Conservation (phyloP, 2,888 invertebrate species). For the Dasypogon diadema region DNA sequence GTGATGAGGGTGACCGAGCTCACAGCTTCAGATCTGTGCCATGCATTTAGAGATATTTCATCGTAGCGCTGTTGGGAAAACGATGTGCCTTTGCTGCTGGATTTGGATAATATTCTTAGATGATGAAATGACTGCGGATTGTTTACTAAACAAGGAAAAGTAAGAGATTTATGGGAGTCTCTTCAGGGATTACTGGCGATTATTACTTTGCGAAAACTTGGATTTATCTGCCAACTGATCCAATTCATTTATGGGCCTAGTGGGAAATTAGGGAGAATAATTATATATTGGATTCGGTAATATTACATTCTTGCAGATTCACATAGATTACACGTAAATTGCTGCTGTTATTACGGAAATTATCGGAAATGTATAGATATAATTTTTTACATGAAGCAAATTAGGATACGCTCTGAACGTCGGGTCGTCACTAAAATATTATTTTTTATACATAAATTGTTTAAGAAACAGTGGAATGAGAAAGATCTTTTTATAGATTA, state of each 20-base stretch:
- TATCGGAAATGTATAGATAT: too few relatives aligned
- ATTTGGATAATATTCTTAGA: background rate
- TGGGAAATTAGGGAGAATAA: slow-evolving; percentile 21
- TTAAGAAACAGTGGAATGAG: too few relatives aligned
- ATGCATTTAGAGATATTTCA: background rate
- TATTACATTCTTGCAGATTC: too few relatives aligned
- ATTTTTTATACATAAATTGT: too few relatives aligned
- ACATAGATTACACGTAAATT: too few relatives aligned
- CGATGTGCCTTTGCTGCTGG: background rate
- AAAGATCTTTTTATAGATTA: too few relatives aligned
- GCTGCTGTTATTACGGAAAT: too few relatives aligned
- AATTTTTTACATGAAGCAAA: too few relatives aligned
- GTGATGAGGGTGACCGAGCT: background rate
- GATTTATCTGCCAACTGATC: background rate
- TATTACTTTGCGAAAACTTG: slow-evolving; percentile 9
- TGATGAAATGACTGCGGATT: background rate
- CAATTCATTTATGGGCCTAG: slow-evolving; percentile 4
- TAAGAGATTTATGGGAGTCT: slow-evolving; percentile 1
- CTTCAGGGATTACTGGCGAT: slow-evolving; percentile 2
- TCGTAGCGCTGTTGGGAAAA: background rate
- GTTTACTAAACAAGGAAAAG: background rate
- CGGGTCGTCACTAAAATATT: too few relatives aligned
- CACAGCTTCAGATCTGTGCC: background rate
- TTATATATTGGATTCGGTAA: too few relatives aligned
- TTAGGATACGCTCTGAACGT: too few relatives aligned